Evolutionary conservation across 2,797 vertebrate genomes (phyloP).

Genomic region (Epinephelus malabaricus): DNA sequence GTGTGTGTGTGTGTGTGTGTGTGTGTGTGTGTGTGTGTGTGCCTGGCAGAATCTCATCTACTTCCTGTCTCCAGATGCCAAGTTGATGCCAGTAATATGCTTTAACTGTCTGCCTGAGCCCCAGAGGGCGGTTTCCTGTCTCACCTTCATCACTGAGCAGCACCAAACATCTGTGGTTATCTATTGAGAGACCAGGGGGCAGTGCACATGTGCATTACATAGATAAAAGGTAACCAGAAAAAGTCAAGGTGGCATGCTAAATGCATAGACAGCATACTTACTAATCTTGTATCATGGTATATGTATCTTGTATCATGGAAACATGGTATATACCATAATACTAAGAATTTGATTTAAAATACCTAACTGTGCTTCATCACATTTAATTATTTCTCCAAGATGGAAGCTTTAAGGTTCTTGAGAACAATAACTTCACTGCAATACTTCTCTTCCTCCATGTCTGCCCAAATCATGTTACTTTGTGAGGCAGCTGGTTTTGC

Average conservation of each 20-base stretch:
- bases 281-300: not conserved
- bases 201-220: not conserved
- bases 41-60: constrained; percentile 21
- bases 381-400: too few relatives aligned
- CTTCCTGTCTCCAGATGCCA: constrained; percentile 23
- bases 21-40: not conserved
- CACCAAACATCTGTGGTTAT: not conserved
- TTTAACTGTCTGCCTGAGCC: not conserved
- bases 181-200: not conserved
- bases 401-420: too few relatives aligned
- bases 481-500: too few relatives aligned
- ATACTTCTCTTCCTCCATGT: too few relatives aligned
- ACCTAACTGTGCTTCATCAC: too few relatives aligned
- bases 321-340: too few relatives aligned
- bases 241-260: not conserved
- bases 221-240: not conserved
- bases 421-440: too few relatives aligned
- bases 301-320: too few relatives aligned
- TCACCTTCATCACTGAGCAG: not conserved
- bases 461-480: too few relatives aligned
- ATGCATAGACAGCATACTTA: not conserved
- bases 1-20: too few relatives aligned
- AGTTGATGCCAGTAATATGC: constrained; percentile 9
- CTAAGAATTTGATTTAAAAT: too few relatives aligned
- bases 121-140: not conserved